Evolutionary conservation across 92 coral and sea anemone species (phyloP), one percentile per base, ranked within the genome.

Genomic region (Nematostella vectensis): DNA sequence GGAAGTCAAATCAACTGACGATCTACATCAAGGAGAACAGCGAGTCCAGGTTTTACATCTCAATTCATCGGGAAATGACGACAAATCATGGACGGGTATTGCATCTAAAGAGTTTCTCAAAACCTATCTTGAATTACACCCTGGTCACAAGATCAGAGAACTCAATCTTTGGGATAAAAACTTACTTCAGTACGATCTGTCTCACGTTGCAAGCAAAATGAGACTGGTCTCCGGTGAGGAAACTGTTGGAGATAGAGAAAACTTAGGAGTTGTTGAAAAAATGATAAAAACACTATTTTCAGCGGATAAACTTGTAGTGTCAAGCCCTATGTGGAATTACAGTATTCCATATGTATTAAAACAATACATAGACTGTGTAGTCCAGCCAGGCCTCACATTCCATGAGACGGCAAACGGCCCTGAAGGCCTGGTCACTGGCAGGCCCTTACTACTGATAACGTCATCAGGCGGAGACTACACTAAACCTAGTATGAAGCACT

Each of bases 281-380:
- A 93, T 93, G 99, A 79, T 88, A 23, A 75, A 59, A 45, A 77
- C 80, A 1, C 69, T 93, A 21, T 82, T 87, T 40, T 78, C 93
- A 1, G 99, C 96, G 3, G 76, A 75, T 75, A 93, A 87, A 49
- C 64, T 93, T 2, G 87, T 93, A n/a, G 70, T 93, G 16, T 87
- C 96, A 22, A 73, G 81, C 62, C 99, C 99, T 3, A 93, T 93
- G 99, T 93, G 99, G 99, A 93, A 93, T 62, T 93, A 75, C 62
- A 87, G 99, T 58, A 72, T 93, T 2, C 99, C 99, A 0, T 93
- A 93, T 52, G 99, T 93, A 16, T 53, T 93, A 18, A 93, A 93
- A 62, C 99, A 93, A 61, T 93, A 93, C 44, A 93, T 93, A 27
- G 99, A 93, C 47, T 93, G 99, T 50, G 89, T 87, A 42, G 99